phyloP scores from a whole-genome alignment of 2,797 vertebrate species.

The Gorsachius magnificus region DNA sequence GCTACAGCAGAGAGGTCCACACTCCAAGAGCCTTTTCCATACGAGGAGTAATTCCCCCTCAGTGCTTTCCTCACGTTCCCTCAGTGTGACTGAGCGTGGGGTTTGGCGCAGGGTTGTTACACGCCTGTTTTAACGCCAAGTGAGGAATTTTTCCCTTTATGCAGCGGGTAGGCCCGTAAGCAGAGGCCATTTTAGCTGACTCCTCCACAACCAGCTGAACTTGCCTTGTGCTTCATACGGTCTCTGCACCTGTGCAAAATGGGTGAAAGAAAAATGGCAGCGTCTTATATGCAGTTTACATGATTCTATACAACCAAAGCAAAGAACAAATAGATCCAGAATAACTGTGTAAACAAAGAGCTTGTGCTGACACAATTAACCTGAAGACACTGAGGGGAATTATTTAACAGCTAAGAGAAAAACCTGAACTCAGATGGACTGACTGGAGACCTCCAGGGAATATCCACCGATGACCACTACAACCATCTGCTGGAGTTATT shows the following conservation, averaged over 20 bases:
- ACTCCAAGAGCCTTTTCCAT: background rate
- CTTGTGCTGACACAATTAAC: background rate
- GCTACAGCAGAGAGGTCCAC: background rate
- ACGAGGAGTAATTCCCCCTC: background rate
- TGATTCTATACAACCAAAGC: background rate
- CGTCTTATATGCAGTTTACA: background rate
- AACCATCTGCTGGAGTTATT: background rate
- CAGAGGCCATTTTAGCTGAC: background rate
- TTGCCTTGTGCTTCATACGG: background rate
- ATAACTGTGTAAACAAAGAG: background rate
- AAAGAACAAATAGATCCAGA: background rate
- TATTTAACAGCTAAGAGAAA: background rate
- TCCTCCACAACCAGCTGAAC: background rate
- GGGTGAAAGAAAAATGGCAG: background rate
- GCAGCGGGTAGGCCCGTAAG: background rate
- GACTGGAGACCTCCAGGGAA: background rate
- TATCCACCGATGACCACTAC: background rate
- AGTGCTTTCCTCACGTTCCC: fast-evolving
- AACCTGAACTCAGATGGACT: background rate
- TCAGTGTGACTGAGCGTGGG: fast-evolving
- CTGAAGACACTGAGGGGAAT: background rate
- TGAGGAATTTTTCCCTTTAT: background rate
- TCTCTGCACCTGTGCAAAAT: background rate
- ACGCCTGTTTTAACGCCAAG: fast-evolving
- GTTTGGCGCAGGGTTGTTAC: background rate